Evolutionary conservation across 2,888 invertebrate species (phyloP).

Genomic region (Diarsia dahlii): DNA sequence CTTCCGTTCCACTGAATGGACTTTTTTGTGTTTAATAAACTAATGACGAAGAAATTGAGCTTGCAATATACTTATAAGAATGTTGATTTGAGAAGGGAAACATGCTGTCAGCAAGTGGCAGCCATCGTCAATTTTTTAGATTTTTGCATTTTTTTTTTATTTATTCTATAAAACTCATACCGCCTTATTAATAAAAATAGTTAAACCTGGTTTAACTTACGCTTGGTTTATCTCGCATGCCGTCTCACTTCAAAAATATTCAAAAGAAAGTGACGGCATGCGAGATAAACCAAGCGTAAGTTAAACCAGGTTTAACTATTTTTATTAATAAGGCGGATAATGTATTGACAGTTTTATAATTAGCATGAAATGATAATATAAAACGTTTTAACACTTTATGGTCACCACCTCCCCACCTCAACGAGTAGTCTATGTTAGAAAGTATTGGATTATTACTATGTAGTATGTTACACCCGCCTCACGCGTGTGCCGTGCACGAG

Average conservation of each 20-base stretch:
- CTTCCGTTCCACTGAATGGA: neutral
- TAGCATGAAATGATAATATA: neutral
- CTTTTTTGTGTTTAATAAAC: constrained; percentile 2
- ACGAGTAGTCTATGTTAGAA: constrained; percentile 48
- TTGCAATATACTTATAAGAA: constrained; percentile 1
- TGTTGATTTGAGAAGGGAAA: constrained; percentile 4
- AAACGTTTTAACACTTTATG: neutral
- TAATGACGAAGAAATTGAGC: constrained; percentile 2
- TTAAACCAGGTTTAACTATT: too few species aligned
- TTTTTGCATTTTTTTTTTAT: neutral
- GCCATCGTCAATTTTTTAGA: neutral
- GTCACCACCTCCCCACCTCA: constrained; percentile 29
- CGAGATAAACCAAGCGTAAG: too few species aligned
- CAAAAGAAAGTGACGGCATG: too few species aligned
- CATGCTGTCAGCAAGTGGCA: neutral
- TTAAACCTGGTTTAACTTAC: too few species aligned
- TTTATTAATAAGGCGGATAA: too few species aligned
- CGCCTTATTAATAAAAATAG: too few species aligned
- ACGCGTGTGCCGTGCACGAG: neutral
- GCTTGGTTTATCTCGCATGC: too few species aligned
- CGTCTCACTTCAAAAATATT: too few species aligned
- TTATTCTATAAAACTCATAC: neutral
- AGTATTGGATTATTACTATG: constrained; percentile 39
- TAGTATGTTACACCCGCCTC: constrained; percentile 36
- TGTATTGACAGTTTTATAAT: neutral